Base-by-base conservation (phyloP, 2,797 vertebrate genomes). In the Linurgus olivaceus region DNA sequence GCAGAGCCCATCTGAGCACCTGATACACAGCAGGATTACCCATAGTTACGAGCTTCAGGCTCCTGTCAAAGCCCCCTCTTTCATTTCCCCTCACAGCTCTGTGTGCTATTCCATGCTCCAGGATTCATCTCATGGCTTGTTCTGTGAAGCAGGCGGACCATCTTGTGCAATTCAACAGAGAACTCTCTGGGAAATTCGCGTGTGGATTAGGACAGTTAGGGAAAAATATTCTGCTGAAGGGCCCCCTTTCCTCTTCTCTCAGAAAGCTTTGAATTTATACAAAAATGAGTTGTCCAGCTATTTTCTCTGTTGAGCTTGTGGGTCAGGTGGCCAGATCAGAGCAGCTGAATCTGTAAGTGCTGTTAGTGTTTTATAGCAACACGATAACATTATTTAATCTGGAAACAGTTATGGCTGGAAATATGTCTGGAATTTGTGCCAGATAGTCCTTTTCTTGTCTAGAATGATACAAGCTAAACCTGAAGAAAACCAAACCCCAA, bases 301-400 rank as follows among this genome's bases (percentile, higher is more conserved):
- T 96, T 93, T 97, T 97, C 96, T 97, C 90, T 33, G 38, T 96
- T 92, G 81, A 98, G 97, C 97, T 95, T 90, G 96, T 97, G 98
- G 97, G 98, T 98, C 96, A 98, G 98, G 98, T 98, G 96, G 96
- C 95, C 98, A 98, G 97, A 98, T 98, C 97, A 98, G 97, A 98
- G 97, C 73, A 83, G 94, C 96, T 94, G 93, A 97, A 97, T 97
- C 97, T 96, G 94, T 96, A 97, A 98, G 95, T 97, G 90, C 87
- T 70, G 91, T 96, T 97, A 97, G 83, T 96, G 97, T 98, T 98
- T 98, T 98, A 97, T 96, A 97, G 97, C 97, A 96, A 96, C 72
- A 93, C 98, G 98, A 98, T 98, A 98, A 96, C 94, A 91, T 88
- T 93, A 89, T 98, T 98, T 98, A 98, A 98, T 98, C 96, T 98